phyloP scores from a whole-genome alignment of 2,797 vertebrate species.

The Hyperoplus lanceolatus region DNA sequence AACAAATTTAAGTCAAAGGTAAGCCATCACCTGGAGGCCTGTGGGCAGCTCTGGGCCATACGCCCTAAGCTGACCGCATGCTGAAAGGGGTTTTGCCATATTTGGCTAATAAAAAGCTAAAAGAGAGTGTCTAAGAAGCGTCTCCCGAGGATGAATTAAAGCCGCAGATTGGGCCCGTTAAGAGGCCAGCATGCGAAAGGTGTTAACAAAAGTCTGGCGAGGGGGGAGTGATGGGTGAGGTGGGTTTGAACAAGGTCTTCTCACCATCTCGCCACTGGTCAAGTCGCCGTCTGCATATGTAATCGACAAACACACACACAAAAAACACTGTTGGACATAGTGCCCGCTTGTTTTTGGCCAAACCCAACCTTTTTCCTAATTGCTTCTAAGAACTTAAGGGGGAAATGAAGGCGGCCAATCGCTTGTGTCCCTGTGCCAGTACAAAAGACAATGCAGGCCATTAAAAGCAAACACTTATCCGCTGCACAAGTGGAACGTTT shows the following conservation, averaged over 20 bases:
- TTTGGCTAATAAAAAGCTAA: slow-evolving; percentile 66
- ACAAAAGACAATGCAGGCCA: slow-evolving; percentile 55
- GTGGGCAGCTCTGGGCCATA: slow-evolving; percentile 44
- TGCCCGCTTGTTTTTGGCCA: slow-evolving; percentile 36
- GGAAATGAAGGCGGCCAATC: slow-evolving; percentile 43
- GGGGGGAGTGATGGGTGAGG: slow-evolving; percentile 14
- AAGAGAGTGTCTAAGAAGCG: slow-evolving; percentile 38
- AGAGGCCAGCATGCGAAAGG: slow-evolving; percentile 59
- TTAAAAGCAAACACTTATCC: slow-evolving; percentile 40
- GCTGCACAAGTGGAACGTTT: slow-evolving; percentile 43
- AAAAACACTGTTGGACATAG: slow-evolving; percentile 29
- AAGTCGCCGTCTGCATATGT: slow-evolving; percentile 17
- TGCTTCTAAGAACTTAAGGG: slow-evolving; percentile 17
- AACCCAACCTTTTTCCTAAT: slow-evolving; percentile 53
- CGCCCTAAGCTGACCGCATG: slow-evolving; percentile 42
- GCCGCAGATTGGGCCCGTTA: slow-evolving; percentile 40
- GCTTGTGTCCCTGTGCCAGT: slow-evolving; percentile 30
- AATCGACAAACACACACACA: slow-evolving; percentile 38
- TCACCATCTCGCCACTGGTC: slow-evolving; percentile 20
- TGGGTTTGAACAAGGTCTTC: slow-evolving; percentile 48
- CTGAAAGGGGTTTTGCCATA: slow-evolving; percentile 59
- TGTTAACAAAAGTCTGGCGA: slow-evolving; percentile 56
- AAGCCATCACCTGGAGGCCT: slow-evolving; percentile 34
- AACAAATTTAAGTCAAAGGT: slow-evolving; percentile 57
- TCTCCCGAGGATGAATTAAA: slow-evolving; percentile 57